Base-by-base conservation (phyloP, 1,140 invertebrate genomes). In the Saccostrea glomerata region DNA sequence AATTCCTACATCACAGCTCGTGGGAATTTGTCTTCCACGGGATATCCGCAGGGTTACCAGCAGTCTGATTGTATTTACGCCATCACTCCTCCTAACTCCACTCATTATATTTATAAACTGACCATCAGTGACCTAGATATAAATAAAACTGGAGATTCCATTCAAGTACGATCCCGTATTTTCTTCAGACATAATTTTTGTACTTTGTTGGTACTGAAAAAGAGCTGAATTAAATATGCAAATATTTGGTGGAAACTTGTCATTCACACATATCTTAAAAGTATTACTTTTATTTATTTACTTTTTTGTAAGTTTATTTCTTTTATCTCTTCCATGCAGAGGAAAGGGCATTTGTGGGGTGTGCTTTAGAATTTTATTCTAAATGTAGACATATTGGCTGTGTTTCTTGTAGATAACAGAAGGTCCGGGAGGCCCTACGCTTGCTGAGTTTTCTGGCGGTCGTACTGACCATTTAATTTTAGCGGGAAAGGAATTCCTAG, bases 121-220 rank as follows among this genome's bases (percentile, higher is more conserved):
- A 30, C 55, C 25, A 87, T 87, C 15, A 58, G 63, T 25, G 82
- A 84, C 82, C 86, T 87, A 2, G 25, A 58, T 30, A 83, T 87
- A 17, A 20, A 63, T 12, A 82, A 63, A 60, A 47, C 54, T 40
- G 86, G 66, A 54, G 86, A 87, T 23, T 23, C 56, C 25, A 5
- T 87, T 63, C 40, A 87, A 17, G 86, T 87, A 56, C 13, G 17
- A 77, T 17, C 4, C 47, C 47, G 30, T 47, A 47, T 47, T 47
- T 47, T 47, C 5, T 47, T 47, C 47, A 47, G 9, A 3, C 47
- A 47, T 47, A 47, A 47, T 47, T 47, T 47, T 0, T 47, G 47
- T 47, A 47, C 9, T 47, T 9, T 47, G 47, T 1, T 47, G 47
- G 9, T 47, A 7, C 0, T 47, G 47, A 47, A 47, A 47, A 47